Evolutionary conservation across 2,113 vertebrate species (phyloP).

Genomic region (Clarias gariepinus): DNA sequence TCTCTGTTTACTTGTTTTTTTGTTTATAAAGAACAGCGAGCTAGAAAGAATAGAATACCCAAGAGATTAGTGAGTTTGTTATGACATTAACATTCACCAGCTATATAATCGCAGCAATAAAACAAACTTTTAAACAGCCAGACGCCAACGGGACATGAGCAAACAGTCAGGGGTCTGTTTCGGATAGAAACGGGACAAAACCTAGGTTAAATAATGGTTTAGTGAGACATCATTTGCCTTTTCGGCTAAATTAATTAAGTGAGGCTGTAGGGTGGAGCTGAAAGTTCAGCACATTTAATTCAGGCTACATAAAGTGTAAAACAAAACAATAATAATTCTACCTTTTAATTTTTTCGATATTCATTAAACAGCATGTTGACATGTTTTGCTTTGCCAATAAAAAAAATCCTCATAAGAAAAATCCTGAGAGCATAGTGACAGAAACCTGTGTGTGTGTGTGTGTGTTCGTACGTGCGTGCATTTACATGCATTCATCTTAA

Average conservation of each 20-base stretch:
- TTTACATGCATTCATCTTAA: no score
- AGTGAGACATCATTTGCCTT: background rate
- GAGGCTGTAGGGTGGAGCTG: no score
- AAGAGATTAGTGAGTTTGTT: background rate
- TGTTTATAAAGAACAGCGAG: background rate
- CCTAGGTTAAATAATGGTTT: background rate
- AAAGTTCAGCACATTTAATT: background rate
- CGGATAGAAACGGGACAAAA: background rate
- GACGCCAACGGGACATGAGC: background rate
- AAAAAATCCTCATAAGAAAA: no score
- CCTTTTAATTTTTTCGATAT: background rate
- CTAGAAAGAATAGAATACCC: background rate
- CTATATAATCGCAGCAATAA: background rate
- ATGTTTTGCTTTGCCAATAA: background rate
- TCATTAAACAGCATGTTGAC: background rate
- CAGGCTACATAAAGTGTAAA: background rate
- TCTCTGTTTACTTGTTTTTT: background rate
- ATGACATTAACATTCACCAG: background rate
- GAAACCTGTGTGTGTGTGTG: no score
- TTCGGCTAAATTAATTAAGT: background rate
- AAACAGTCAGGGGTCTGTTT: background rate
- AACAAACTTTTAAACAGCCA: background rate
- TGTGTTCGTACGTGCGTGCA: no score
- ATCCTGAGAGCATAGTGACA: no score
- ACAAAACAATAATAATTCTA: background rate